These are phyloP conservation scores for Sterna hirundo DNA, from an alignment of 2,113 vertebrate genomes.

Conservation along the genomic window DNA sequence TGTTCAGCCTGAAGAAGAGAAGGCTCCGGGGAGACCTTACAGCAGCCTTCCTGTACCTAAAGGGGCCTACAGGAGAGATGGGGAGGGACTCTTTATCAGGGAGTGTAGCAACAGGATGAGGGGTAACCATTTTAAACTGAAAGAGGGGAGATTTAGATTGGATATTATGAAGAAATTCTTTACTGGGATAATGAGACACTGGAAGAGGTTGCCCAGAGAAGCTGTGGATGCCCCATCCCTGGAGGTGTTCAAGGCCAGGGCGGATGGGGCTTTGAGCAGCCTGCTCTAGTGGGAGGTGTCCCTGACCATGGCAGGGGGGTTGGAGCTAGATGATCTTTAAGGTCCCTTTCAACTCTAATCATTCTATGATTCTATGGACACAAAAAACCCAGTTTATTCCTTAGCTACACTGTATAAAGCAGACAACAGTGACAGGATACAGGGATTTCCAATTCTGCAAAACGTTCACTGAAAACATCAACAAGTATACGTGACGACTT, in stretches of 20 bases:
- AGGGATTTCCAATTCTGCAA: not conserved
- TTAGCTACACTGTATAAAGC: not conserved
- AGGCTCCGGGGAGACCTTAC: not conserved
- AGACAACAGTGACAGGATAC: accelerated
- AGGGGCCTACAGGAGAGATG: not conserved
- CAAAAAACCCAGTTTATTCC: not conserved
- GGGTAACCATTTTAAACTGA: not conserved
- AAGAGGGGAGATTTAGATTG: not conserved
- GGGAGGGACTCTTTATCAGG: not conserved
- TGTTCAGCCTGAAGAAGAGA: not conserved
- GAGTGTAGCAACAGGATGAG: not conserved
- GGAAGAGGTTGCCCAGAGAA: not conserved
- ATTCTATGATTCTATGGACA: not conserved
- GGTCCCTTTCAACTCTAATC: not conserved
- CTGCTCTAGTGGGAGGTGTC: not conserved
- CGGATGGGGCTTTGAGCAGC: not conserved
- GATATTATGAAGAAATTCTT: not conserved
- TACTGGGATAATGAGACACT: not conserved
- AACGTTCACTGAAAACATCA: not conserved
- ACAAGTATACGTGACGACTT: not conserved
- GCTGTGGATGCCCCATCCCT: not conserved
- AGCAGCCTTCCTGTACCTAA: not conserved
- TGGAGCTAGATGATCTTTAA: not conserved
- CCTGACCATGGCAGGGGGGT: not conserved
- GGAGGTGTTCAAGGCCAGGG: not conserved